Evolutionary conservation across 64 coral and sea anemone genomes (phyloP), one percentile per base, ranked within the genome.

Genomic region (Porites lutea): DNA sequence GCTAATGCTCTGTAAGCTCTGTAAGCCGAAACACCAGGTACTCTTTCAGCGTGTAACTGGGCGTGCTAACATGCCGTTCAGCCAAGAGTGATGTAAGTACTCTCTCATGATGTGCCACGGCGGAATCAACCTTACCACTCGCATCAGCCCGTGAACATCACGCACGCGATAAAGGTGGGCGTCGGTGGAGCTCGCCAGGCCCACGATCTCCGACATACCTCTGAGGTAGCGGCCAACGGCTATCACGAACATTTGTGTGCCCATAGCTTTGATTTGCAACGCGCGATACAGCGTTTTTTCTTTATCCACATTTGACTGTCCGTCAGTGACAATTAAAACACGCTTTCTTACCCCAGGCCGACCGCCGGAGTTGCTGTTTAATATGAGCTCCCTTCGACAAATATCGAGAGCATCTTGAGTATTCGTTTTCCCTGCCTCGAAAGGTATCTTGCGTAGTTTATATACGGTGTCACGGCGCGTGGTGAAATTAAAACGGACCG

Each of bases 101-200:
- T 79, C 60, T 22, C 55, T 55, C 1, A 95, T 76, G n/a, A 65
- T 59, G 15, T 78, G 47, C 93, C 93, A 95, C 2, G 88, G 87
- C 6, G 93, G 88, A 70, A 95, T 95, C 43, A 95, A 48, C 6
- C 65, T 87, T 7, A 95, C 58, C 4, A 95, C 83, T 9, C 48
- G 37, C 13, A 86, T 14, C 2, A 95, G 73, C n/a, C 73, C 93
- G 14, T 72, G 27, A 11, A 90, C 74, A 54, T 86, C 55, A 12
- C 52, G 48, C 14, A 95, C 93, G 27, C 93, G 88, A 19, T 95
- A 95, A 27, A 95, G 86, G 65, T 95, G 93, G 9, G 93, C 93
- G 69, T 95, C 93, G 20, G 87, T 95, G 6, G 93, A 95, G 81
- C 93, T 95, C 13, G 87, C 93, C n/a, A 95, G 52, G 48, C 87